Conservation (phyloP, 1,140 invertebrate species). For the Cylas formicarius region DNA sequence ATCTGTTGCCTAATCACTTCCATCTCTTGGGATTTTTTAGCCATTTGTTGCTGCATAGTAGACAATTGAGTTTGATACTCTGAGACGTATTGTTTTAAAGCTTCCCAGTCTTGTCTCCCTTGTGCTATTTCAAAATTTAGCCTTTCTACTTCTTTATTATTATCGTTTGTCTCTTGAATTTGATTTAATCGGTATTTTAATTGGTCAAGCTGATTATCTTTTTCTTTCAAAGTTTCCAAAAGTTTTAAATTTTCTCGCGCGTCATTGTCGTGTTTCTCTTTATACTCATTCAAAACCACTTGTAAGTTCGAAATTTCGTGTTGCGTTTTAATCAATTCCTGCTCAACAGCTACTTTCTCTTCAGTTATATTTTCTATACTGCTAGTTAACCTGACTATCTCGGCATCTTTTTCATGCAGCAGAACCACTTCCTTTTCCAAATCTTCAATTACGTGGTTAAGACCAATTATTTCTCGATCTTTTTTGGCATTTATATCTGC, state of each 20-base stretch:
- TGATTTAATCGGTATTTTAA: slow-evolving; percentile 13
- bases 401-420: slow-evolving; percentile 46
- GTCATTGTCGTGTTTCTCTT: slow-evolving; percentile 15
- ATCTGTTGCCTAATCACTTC: slow-evolving; percentile 21
- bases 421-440: slow-evolving; percentile 25
- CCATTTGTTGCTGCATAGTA: slow-evolving; percentile 10
- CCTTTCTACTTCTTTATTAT: slow-evolving; percentile 17
- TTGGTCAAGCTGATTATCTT: slow-evolving; percentile 14
- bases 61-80: slow-evolving; percentile 16
- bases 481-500: slow-evolving; percentile 16
- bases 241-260: too few species aligned
- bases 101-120: slow-evolving; percentile 19
- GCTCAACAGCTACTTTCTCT: neutral
- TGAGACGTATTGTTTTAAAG: neutral
- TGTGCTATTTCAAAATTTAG: slow-evolving; percentile 11
- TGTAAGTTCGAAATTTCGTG: slow-evolving; percentile 12
- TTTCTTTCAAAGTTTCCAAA: slow-evolving; percentile 19
- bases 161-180: slow-evolving; percentile 14
- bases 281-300: slow-evolving; percentile 11
- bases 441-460: slow-evolving; percentile 21
- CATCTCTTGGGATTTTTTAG: slow-evolving; percentile 16
- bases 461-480: slow-evolving; percentile 15
- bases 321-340: slow-evolving; percentile 11
- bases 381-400: slow-evolving; percentile 30
- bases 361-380: slow-evolving; percentile 4